phyloP scores from a whole-genome alignment of 2,113 vertebrate species.

The Ailurus styani region DNA sequence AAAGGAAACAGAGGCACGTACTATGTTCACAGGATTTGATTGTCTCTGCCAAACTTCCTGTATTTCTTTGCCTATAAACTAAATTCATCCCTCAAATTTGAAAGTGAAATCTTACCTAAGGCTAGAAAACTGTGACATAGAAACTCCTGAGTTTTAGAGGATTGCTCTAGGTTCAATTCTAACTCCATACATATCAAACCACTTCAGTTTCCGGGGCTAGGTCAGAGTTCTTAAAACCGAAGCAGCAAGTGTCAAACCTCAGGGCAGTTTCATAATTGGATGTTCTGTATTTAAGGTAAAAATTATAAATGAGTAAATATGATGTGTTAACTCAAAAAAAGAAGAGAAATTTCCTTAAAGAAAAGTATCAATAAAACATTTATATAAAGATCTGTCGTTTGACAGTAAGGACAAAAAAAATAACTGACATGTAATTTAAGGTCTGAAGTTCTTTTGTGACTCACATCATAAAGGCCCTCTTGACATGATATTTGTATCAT shows the following conservation, averaged over 20 bases:
- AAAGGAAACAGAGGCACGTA: background rate
- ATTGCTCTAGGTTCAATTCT: background rate
- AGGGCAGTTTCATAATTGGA: constrained; percentile 7
- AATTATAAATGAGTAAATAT: constrained; percentile 15
- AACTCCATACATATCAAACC: background rate
- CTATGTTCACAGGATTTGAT: background rate
- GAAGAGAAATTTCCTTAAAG: constrained; percentile 7
- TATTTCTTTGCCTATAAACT: constrained; percentile 5
- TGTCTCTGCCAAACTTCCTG: background rate
- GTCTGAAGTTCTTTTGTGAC: constrained; percentile 9
- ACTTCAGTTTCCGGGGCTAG: constrained; percentile 22
- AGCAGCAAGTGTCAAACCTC: constrained; percentile 31
- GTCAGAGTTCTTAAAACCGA: constrained; percentile 2
- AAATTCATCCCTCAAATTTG: background rate
- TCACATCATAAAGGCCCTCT: background rate
- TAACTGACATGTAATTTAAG: background rate
- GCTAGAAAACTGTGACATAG: background rate
- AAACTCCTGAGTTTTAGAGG: constrained; percentile 15
- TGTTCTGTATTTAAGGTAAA: constrained; percentile 32
- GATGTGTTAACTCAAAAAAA: constrained; percentile 22
- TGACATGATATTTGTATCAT: background rate
- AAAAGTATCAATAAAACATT: constrained; percentile 20
- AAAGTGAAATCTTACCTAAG: background rate
- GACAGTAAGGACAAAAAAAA: background rate
- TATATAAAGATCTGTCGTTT: constrained; percentile 20